Evolutionary conservation across 2,888 invertebrate genomes (phyloP).

Genomic region (Hirtodrosophila confusa): DNA sequence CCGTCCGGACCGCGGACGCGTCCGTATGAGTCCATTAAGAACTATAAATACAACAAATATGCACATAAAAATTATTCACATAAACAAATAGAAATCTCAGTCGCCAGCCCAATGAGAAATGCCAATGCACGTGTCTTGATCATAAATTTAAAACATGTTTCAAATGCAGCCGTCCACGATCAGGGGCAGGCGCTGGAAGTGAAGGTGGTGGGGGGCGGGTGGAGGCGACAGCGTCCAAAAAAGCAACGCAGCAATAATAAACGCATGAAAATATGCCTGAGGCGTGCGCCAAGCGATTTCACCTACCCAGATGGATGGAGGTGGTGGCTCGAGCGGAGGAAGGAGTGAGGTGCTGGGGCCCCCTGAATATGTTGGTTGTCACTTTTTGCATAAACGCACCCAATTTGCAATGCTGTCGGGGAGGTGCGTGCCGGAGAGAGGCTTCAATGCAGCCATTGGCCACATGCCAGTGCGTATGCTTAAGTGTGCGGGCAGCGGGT

Average conservation of each 20-base stretch:
- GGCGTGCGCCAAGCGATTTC: slow-evolving; percentile 80
- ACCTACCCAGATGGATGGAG: slow-evolving; percentile 43
- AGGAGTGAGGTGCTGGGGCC: slow-evolving; percentile 14
- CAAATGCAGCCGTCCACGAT: slow-evolving; percentile 62
- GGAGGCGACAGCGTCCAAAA: slow-evolving; percentile 51
- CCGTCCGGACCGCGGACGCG: not conserved
- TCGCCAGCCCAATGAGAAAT: slow-evolving; percentile 56
- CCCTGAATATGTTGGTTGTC: slow-evolving; percentile 56
- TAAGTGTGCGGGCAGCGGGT: not conserved
- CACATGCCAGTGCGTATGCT: slow-evolving; percentile 71
- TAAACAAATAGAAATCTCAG: slow-evolving; percentile 71
- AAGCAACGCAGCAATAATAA: slow-evolving; percentile 64
- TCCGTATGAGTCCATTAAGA: slow-evolving; percentile 36
- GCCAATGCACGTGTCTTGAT: slow-evolving; percentile 75
- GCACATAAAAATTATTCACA: slow-evolving; percentile 64
- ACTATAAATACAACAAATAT: slow-evolving; percentile 72
- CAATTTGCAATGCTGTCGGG: slow-evolving; percentile 63
- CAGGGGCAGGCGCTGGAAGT: not conserved
- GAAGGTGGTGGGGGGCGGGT: not conserved
- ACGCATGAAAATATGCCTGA: slow-evolving; percentile 77
- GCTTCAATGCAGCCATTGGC: slow-evolving; percentile 36
- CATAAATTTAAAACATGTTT: slow-evolving; percentile 78
- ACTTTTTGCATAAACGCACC: slow-evolving; percentile 78
- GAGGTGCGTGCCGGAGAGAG: slow-evolving; percentile 52
- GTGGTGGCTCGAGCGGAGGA: not conserved